Percentiles rank a stretch among this genome's conserved stretches.
These are phyloP conservation scores for Cinclus mexicanus DNA, from an alignment of 2,113 vertebrate genomes.

Conservation along the genomic window DNA sequence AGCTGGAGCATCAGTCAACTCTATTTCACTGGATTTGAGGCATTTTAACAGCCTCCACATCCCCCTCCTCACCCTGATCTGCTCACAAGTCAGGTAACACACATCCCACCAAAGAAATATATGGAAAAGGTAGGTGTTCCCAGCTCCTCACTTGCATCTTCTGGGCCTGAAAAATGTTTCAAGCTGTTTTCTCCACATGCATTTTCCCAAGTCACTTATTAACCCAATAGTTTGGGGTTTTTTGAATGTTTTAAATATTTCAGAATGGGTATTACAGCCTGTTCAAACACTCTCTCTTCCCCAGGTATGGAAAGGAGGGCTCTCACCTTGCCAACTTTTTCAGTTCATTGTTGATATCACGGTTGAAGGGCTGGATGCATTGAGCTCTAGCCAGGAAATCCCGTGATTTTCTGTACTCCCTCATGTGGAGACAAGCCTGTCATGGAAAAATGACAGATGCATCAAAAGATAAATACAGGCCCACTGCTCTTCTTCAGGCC, in stretches of 20 bases:
- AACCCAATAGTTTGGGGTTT: not conserved
- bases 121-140: not conserved
- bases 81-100: not conserved
- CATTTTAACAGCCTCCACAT: not conserved
- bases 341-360: slow-evolving; percentile 86
- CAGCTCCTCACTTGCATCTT: not conserved
- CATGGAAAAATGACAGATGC: not conserved
- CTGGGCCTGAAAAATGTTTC: not conserved
- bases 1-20: not conserved
- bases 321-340: slow-evolving; percentile 83
- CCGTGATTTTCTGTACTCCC: slow-evolving; percentile 82
- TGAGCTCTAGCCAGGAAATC: slow-evolving; percentile 85
- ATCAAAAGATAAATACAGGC: not conserved
- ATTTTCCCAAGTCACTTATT: not conserved
- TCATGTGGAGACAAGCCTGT: slow-evolving; percentile 86
- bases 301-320: not conserved
- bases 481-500: not conserved
- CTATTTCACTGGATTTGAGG: not conserved
- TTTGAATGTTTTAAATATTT: not conserved
- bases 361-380: slow-evolving; percentile 82
- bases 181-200: not conserved
- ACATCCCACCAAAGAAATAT: not conserved
- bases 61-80: not conserved
- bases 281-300: not conserved
- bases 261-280: not conserved